These are phyloP conservation scores for Hemicordylus capensis DNA, from an alignment of 2,113 vertebrate species.

Conservation along the genomic window DNA sequence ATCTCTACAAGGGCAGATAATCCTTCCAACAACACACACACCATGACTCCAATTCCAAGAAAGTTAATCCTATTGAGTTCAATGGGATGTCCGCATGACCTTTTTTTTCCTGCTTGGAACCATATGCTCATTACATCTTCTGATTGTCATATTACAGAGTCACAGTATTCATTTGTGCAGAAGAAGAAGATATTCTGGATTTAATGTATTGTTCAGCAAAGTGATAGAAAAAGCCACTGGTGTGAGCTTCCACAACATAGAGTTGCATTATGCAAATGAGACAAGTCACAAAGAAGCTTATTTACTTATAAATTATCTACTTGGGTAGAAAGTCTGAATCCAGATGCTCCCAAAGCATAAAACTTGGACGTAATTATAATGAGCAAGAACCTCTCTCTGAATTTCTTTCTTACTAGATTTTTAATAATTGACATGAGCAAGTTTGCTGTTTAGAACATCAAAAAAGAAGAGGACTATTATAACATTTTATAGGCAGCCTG, in stretches of 20 bases:
- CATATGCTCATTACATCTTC: background rate
- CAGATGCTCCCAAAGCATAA: constrained; percentile 39
- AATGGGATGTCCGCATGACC: background rate
- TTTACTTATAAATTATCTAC: constrained; percentile 46
- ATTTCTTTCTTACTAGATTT: constrained; percentile 49
- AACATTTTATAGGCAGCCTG: too few species aligned
- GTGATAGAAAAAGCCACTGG: background rate
- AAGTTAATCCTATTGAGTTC: background rate
- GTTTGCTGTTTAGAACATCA: constrained; percentile 47
- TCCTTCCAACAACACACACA: too few species aligned
- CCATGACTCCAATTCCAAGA: background rate
- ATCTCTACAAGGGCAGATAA: too few species aligned
- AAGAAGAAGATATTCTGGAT: background rate
- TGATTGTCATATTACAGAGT: background rate
- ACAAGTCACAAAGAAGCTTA: constrained; percentile 33
- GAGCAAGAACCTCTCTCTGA: constrained; percentile 3
- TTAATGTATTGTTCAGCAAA: background rate
- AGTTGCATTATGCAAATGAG: constrained; percentile 28
- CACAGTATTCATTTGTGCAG: background rate
- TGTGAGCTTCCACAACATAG: background rate
- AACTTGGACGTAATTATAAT: constrained; percentile 52
- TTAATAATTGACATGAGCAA: constrained; percentile 43
- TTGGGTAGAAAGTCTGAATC: constrained; percentile 29
- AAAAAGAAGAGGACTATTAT: constrained; percentile 59
- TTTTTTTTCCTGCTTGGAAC: background rate